Conservation (phyloP, 2,888 invertebrate species). For the Nemapogon koenigi region DNA sequence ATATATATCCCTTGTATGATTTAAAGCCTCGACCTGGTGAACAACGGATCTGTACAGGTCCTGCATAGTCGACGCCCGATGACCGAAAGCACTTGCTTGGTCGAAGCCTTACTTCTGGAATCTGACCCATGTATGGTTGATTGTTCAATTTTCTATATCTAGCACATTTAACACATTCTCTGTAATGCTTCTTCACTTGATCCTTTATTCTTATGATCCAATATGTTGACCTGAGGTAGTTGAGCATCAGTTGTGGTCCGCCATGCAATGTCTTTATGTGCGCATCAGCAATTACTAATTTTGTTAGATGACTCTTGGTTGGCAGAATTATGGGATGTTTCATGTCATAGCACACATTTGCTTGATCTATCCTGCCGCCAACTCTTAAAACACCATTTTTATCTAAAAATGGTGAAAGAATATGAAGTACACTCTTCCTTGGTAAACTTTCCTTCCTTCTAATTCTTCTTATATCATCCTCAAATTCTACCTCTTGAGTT, state of each 20-base stretch:
- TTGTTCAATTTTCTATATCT: background rate
- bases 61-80: conserved; percentile 12
- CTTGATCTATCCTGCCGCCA: conserved; percentile 14
- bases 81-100: conserved; percentile 6
- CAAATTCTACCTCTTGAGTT: background rate
- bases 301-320: conserved; percentile 12
- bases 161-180: conserved; percentile 6
- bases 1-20: conserved; percentile 12
- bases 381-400: conserved; percentile 11
- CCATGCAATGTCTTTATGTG: conserved; percentile 19
- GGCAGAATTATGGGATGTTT: conserved; percentile 19
- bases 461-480: conserved; percentile 1
- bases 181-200: background rate
- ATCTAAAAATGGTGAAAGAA: conserved; percentile 10
- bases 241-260: conserved; percentile 18
- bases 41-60: conserved; percentile 11
- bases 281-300: conserved; percentile 16
- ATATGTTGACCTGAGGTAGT: conserved; percentile 16
- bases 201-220: conserved; percentile 17
- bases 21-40: conserved; percentile 11
- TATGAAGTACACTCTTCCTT: conserved; percentile 1
- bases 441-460: background rate
- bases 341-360: conserved; percentile 4
- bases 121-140: conserved; percentile 8
- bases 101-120: conserved; percentile 8